Percentiles rank a stretch among this genome's conserved stretches.
These are phyloP conservation scores for Volucella inanis DNA, from an alignment of 2,888 invertebrate species.

Conservation along the genomic window DNA sequence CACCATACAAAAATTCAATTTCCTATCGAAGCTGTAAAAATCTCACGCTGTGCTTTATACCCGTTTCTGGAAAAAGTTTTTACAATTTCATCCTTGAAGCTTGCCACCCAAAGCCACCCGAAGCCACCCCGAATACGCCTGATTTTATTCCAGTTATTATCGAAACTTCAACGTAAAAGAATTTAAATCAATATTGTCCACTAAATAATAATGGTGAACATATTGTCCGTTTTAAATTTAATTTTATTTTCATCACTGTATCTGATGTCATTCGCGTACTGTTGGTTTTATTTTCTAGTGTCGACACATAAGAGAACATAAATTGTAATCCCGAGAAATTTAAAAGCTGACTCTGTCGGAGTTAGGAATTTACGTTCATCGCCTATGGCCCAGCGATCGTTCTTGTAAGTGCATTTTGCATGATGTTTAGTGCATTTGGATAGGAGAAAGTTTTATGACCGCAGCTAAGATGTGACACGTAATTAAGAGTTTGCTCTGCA, in stretches of 20 bases:
- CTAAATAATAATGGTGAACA: constrained; percentile 70
- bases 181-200: constrained; percentile 65
- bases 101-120: neutral
- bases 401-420: constrained; percentile 4
- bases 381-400: constrained; percentile 19
- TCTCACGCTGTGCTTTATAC: constrained; percentile 26
- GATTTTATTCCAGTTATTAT: constrained; percentile 57
- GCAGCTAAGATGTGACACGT: constrained; percentile 50
- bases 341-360: constrained; percentile 39
- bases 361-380: constrained; percentile 44
- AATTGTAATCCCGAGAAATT: constrained; percentile 57
- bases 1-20: constrained; percentile 45
- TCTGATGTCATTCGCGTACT: neutral
- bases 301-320: constrained; percentile 41
- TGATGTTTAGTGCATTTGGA: constrained; percentile 9
- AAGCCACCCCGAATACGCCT: constrained; percentile 9
- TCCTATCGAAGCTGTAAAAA: constrained; percentile 51
- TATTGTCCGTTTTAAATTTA: constrained; percentile 64
- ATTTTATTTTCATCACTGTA: constrained; percentile 35
- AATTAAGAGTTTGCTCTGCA: constrained; percentile 57
- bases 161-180: constrained; percentile 63
- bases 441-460: constrained; percentile 31
- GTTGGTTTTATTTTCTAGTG: neutral
- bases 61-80: constrained; percentile 18
- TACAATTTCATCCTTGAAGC: neutral